Conservation (phyloP, 2,113 vertebrate genomes). For the Chrysochloris asiatica region DNA sequence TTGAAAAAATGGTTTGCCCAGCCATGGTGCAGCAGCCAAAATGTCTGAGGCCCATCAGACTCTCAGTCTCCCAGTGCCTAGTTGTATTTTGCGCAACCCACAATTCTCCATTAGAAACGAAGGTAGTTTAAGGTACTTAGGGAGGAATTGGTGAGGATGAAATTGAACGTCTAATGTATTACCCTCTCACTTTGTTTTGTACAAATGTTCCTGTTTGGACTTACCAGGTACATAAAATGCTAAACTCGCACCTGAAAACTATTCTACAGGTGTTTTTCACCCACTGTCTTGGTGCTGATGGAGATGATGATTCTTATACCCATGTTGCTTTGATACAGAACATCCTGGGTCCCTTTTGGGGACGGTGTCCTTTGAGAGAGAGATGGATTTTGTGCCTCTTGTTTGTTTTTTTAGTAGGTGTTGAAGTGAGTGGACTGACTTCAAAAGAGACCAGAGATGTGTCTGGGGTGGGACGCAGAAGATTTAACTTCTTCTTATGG, state of each 20-base stretch:
- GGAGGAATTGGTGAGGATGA: not conserved
- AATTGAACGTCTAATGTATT: not conserved
- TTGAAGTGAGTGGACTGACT: not conserved
- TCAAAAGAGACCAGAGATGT: not conserved
- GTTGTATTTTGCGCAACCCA: not conserved
- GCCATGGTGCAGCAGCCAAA: too few species aligned
- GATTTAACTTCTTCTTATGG: too few species aligned
- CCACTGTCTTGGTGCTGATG: too few species aligned
- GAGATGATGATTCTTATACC: too few species aligned
- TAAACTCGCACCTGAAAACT: too few species aligned
- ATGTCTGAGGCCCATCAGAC: fast-evolving
- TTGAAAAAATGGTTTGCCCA: not conserved
- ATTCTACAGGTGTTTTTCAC: too few species aligned
- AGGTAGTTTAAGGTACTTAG: not conserved
- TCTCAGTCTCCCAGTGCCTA: not conserved
- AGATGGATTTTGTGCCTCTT: not conserved
- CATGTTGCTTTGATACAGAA: too few species aligned
- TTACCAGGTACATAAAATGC: not conserved
- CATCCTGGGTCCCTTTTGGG: not conserved
- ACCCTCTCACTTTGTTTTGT: not conserved
- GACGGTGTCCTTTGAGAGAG: not conserved
- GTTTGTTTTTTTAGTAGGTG: not conserved
- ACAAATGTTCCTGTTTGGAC: not conserved
- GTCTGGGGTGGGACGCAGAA: too few species aligned
- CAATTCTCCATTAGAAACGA: not conserved